These are phyloP conservation scores for Microcebus tavaratra DNA, from an alignment of 2,113 vertebrate species.

Conservation along the genomic window DNA sequence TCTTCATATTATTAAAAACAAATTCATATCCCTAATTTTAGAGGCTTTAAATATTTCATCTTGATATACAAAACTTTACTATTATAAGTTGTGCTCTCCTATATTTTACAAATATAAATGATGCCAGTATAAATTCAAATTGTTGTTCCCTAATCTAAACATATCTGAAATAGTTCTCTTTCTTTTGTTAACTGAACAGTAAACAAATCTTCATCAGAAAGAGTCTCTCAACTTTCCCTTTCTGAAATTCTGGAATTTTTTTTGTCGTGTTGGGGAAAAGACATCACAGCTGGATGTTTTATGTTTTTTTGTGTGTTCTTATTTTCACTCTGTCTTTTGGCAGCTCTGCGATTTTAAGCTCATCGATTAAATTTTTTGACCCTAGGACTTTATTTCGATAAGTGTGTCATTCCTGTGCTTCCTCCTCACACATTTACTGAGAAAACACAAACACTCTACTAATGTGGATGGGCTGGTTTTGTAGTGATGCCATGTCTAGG, in stretches of 20 bases:
- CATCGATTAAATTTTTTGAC: background rate
- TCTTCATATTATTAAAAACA: background rate
- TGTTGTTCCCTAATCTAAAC: background rate
- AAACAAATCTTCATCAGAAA: conserved; percentile 9
- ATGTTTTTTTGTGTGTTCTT: background rate
- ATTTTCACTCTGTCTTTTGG: background rate
- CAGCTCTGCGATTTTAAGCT: background rate
- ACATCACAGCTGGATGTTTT: background rate
- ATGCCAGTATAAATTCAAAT: background rate
- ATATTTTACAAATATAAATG: background rate
- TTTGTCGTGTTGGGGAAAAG: background rate
- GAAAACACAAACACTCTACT: background rate
- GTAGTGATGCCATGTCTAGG: background rate
- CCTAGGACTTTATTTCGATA: background rate
- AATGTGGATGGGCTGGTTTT: background rate
- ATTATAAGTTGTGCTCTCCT: background rate
- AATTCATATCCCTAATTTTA: background rate
- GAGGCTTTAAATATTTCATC: background rate
- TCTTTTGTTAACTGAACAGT: background rate
- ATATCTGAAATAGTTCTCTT: background rate
- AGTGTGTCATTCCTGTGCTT: background rate
- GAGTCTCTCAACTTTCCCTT: background rate
- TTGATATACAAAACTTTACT: background rate
- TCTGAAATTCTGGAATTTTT: background rate
- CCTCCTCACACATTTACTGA: background rate